Base-by-base conservation (phyloP, 2,113 vertebrate genomes). In the Scortum barcoo region DNA sequence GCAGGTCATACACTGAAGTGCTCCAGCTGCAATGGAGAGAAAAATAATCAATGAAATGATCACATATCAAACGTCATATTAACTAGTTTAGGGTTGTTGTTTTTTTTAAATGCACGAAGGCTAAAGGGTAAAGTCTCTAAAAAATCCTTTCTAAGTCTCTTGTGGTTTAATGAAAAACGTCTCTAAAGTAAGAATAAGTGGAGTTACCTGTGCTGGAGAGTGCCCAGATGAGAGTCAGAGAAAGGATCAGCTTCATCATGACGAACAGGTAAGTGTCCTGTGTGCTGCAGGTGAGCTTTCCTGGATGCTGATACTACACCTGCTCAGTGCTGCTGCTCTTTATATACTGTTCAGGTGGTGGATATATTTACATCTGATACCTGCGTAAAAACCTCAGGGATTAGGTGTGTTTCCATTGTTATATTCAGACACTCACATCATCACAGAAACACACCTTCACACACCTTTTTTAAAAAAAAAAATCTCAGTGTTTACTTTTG, bases 201-300 rank as follows among this genome's bases (percentile, higher is more conserved):
- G 3, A 61, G n/a, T 76, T 74, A 83, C 80, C 80, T 58, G 80
- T 58, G 67, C 40, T 71, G 73, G 30, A 70, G 48, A 82, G 72
- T 0, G 22, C 8, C 48, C 46, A 84, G 78, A 67, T 9, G 33
- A 88, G 51, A 61, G 62, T 67, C 22, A 84, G 14, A 12, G 68
- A 80, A 28, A 84, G 51, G 19, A 84, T 57, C 30, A 84, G 46
- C 73, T 57, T 77, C 80, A 40, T 71, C 57, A 7, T 69, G 73
- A 68, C 7, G 40, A 69, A 17, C 62, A 70, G 76, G 44, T 61
- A 14, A 51, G 36, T 36, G 33, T 36, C 3, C 33, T 36, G 33
- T 36, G 33, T 16, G 0, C 76, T 72, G 28, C 1, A 11, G 60
- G 26, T 50, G 8, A 16, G 42, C 28, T 42, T 48, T 44, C 10